Percentiles rank a stretch among this genome's conserved stretches.
These are phyloP conservation scores for Tragelaphus strepsiceros DNA, from an alignment of 2,113 vertebrate species.

Conservation along the genomic window DNA sequence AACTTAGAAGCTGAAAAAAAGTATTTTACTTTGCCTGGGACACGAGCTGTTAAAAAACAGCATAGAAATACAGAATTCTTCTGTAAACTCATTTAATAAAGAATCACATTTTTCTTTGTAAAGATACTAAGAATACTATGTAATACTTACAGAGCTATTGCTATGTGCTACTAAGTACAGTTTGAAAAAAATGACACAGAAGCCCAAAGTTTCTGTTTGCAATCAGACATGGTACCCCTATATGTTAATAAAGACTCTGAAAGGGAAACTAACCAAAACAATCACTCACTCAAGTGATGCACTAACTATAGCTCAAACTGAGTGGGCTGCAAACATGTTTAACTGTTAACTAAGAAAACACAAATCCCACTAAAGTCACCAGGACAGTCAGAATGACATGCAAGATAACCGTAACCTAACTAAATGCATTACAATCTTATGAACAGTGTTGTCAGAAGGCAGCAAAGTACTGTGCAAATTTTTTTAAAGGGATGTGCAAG, in stretches of 20 bases:
- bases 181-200: background rate
- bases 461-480: background rate
- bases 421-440: background rate
- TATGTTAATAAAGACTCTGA: background rate
- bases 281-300: background rate
- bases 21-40: background rate
- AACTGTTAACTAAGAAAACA: constrained; percentile 5
- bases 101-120: background rate
- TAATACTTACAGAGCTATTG: background rate
- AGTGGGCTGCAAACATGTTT: background rate
- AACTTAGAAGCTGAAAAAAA: background rate
- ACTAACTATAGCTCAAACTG: background rate
- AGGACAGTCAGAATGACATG: background rate
- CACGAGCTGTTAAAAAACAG: background rate
- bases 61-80: background rate
- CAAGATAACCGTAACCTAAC: background rate
- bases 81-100: background rate
- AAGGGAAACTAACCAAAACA: background rate
- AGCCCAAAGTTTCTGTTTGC: background rate
- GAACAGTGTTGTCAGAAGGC: background rate
- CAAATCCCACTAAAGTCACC: background rate
- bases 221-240: background rate
- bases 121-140: background rate
- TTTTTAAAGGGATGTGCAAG: background rate
- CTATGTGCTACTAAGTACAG: background rate